Evolutionary conservation across 2,113 vertebrate species (phyloP).

Genomic region (Psilopogon haemacephalus): DNA sequence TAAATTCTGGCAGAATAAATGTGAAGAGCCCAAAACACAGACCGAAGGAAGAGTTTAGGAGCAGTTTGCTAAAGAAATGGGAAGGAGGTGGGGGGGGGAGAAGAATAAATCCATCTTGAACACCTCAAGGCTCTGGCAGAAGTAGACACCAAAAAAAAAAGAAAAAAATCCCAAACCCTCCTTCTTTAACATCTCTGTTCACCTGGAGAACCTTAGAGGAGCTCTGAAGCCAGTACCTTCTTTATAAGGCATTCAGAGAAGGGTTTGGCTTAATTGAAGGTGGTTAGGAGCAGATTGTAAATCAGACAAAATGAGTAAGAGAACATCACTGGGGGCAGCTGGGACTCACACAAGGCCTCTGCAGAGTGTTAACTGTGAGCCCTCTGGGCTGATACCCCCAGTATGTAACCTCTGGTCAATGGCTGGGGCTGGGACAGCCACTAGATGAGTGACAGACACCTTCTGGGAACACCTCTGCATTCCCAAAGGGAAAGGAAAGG

Average conservation of each 20-base stretch:
- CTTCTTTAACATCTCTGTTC: background rate
- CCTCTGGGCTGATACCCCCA: background rate
- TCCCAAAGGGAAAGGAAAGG: too few species aligned
- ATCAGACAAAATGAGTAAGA: background rate
- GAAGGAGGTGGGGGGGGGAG: background rate
- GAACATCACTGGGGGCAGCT: rapidly evolving
- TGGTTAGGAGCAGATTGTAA: background rate
- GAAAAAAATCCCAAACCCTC: background rate
- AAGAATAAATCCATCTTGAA: constrained; percentile 27
- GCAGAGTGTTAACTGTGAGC: constrained; percentile 15
- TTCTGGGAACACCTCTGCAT: too few species aligned
- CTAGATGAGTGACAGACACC: too few species aligned
- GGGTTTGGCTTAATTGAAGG: constrained; percentile 9
- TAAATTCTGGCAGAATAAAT: constrained; percentile 68
- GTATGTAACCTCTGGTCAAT: background rate
- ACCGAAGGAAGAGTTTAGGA: constrained; percentile 47
- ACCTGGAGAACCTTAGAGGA: background rate
- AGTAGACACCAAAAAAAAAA: background rate
- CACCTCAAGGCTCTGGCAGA: constrained; percentile 5
- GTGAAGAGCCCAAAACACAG: constrained; percentile 45
- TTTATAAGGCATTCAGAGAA: background rate
- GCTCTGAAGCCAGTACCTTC: background rate
- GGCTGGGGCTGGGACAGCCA: too few species aligned
- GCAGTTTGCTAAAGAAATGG: constrained; percentile 58
- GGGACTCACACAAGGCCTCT: background rate